Evolutionary conservation across 2,888 invertebrate species (phyloP), one percentile per base, ranked within the genome.

Genomic region (Polyommatus icarus): DNA sequence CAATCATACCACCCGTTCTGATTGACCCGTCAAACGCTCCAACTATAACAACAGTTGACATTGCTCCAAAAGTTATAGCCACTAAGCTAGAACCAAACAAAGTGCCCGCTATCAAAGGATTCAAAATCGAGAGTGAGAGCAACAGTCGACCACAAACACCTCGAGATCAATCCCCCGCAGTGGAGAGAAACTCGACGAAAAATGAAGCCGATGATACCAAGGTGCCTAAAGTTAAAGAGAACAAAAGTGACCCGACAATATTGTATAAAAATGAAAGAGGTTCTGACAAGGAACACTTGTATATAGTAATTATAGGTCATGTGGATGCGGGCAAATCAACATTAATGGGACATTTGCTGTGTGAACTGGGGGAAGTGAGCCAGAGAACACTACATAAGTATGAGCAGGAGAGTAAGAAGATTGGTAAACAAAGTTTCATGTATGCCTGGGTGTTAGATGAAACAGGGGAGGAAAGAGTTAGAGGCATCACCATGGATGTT

Each of bases 391-490:
- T 99, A 95, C 99, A 99, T 90, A 99, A 99, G 88, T 99, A 98
- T 94, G 99, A 99, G 87, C 98, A 98, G 87, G 99, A 99, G 86
- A 98, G 99, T 84, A 97, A 98, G 87, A 99, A 99, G 90, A 94
- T 98, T 82, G 99, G 99, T 3, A 99, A 99, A 90, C 98, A 99
- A 85, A 99, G 99, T 80, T 99, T 99, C 85, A 97, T 98, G 94
- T 99, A 98, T 91, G 99, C 99, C 3, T 99, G 99, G 99, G 99
- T 99, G 2, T 94, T 99, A 77, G 99, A 99, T 91, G 99, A 99
- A 92, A 99, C 99, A 79, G 98, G 98, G 1, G 99, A 99, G 88
- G 99, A 99, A 91, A 96, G 99, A 84, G 96, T 96, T 40, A 96
- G 99, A 82, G 99, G 99, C 18, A 99, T 99, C 76, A 99, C 99